Percentiles rank a stretch among this genome's conserved stretches.
Conservation (phyloP, 2,113 vertebrate species). For the Salvator merianae region DNA sequence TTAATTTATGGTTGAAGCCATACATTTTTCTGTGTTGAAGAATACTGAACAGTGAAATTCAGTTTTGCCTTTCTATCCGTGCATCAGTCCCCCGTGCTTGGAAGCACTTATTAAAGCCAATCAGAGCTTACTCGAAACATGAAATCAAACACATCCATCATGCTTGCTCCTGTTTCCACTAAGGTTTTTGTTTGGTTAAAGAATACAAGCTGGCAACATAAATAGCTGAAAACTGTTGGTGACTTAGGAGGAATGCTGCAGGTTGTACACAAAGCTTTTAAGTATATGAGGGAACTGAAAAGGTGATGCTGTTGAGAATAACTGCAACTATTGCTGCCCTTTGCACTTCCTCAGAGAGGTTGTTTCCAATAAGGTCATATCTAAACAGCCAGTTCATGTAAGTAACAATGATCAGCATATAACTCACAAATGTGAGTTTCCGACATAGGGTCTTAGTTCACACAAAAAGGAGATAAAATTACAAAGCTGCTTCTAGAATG, state of each 20-base stretch:
- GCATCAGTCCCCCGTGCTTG: constrained; percentile 39
- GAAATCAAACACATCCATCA: constrained; percentile 47
- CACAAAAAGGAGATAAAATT: background rate
- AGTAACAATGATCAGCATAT: background rate
- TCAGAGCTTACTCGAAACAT: constrained; percentile 60
- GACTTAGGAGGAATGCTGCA: constrained; percentile 27
- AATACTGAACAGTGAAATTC: constrained; percentile 39
- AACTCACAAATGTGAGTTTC: background rate
- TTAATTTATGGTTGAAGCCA: background rate
- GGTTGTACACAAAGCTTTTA: constrained; percentile 41
- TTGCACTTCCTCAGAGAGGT: background rate
- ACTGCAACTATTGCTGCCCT: background rate
- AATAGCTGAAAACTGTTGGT: constrained; percentile 30
- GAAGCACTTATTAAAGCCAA: constrained; percentile 63
- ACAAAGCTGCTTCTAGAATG: too few relatives aligned
- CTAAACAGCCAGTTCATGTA: background rate
- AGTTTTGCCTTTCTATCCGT: constrained; percentile 46
- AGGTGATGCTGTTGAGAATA: constrained; percentile 69
- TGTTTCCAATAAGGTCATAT: background rate
- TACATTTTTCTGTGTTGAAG: constrained; percentile 37
- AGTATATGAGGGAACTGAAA: constrained; percentile 52
- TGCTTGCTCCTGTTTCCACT: constrained; percentile 35
- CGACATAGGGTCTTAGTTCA: background rate
- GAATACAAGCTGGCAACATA: background rate
- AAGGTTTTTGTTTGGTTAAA: constrained; percentile 31